Conservation (phyloP, 2,113 vertebrate genomes). For the Phainopepla nitens region DNA sequence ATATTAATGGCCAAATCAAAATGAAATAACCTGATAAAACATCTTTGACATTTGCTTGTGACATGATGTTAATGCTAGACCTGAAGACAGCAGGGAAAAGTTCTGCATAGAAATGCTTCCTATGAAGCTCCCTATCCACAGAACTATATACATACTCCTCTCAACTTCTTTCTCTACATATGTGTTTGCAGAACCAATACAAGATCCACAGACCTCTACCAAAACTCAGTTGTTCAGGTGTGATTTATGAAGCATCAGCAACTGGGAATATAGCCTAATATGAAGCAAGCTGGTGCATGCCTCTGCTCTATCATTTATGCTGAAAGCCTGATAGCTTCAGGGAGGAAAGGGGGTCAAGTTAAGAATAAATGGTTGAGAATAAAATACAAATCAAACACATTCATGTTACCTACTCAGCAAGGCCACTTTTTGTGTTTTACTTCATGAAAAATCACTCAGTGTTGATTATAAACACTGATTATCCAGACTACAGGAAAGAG, state of each 20-base stretch:
- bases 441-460: background rate
- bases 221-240: background rate
- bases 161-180: background rate
- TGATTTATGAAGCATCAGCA: background rate
- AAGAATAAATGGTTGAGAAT: background rate
- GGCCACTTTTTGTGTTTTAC: background rate
- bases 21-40: background rate
- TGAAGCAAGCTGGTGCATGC: background rate
- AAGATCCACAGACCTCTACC: background rate
- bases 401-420: background rate
- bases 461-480: conserved; percentile 9
- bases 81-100: background rate
- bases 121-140: background rate
- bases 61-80: background rate
- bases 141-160: background rate
- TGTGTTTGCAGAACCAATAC: background rate
- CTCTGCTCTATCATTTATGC: background rate
- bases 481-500: background rate
- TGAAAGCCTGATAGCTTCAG: background rate
- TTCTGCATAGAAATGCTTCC: background rate
- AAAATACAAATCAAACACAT: background rate
- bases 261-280: background rate
- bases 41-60: background rate
- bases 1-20: background rate
- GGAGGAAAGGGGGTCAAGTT: background rate